Evolutionary conservation across 2,888 invertebrate species (phyloP).

Genomic region (Drosophila quasianomalipes): DNA sequence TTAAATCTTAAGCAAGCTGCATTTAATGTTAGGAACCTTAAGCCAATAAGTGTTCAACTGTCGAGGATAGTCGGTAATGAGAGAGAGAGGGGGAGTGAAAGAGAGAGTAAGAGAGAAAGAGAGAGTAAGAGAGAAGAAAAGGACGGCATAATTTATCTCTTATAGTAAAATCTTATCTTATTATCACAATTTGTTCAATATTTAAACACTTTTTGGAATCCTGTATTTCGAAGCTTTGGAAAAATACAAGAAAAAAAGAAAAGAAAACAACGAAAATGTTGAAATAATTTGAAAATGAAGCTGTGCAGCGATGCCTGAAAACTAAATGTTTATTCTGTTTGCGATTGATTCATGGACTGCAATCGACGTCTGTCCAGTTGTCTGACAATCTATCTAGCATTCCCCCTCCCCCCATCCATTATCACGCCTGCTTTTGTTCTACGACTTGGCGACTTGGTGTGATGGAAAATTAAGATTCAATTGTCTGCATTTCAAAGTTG

Average conservation of each 20-base stretch:
- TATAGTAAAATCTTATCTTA: neutral
- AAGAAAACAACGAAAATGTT: neutral
- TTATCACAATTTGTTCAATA: neutral
- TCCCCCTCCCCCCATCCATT: too few species aligned
- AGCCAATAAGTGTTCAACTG: neutral
- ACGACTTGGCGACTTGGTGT: slow-evolving; percentile 24
- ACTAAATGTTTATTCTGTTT: slow-evolving; percentile 74
- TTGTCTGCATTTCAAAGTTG: slow-evolving; percentile 76
- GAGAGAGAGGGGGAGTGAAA: too few species aligned
- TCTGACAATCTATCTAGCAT: slow-evolving; percentile 35
- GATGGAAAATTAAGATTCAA: slow-evolving; percentile 76
- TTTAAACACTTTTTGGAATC: neutral
- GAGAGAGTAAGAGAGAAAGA: neutral
- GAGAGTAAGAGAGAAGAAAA: neutral
- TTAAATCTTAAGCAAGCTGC: neutral
- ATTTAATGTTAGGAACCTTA: neutral
- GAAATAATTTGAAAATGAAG: slow-evolving; percentile 21
- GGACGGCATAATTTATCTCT: neutral
- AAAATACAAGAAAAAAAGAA: neutral
- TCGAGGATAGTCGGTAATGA: too few species aligned
- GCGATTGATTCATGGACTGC: slow-evolving; percentile 68
- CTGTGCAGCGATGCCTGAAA: slow-evolving; percentile 44
- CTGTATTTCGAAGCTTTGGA: neutral
- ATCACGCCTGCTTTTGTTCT: slow-evolving; percentile 1
- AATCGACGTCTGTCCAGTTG: slow-evolving; percentile 29